A percentile compares a stretch with the other conserved stretches of the same genome.
These are phyloP conservation scores for Synergus laeviventris DNA, from an alignment of 2,888 invertebrate species.

Conservation along the genomic window DNA sequence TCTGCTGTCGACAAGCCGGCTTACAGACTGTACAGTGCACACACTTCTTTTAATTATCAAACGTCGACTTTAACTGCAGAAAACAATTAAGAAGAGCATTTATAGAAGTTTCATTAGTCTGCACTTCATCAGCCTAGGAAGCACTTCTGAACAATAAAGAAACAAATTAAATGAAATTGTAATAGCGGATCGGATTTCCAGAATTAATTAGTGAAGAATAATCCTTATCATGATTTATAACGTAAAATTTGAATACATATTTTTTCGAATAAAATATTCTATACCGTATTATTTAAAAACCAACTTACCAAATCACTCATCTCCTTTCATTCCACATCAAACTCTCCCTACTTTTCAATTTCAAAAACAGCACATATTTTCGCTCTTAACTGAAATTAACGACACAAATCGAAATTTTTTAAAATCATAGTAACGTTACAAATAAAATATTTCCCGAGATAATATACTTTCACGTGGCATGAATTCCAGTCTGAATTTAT, in stretches of 20 bases:
- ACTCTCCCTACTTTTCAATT: not conserved
- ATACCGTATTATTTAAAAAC: not conserved
- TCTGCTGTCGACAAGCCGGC: constrained; percentile 4
- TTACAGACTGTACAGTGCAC: constrained; percentile 14
- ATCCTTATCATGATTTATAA: not conserved
- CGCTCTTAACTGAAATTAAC: not conserved
- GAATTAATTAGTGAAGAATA: not conserved
- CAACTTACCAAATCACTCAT: not conserved
- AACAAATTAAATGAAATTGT: not conserved
- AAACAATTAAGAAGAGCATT: constrained; percentile 3
- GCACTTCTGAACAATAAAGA: not conserved
- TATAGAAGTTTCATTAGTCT: not conserved
- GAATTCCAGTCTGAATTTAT: not conserved
- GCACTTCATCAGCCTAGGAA: not conserved
- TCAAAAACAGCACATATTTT: not conserved
- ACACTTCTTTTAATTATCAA: constrained; percentile 11
- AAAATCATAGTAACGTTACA: not conserved
- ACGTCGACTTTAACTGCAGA: constrained; percentile 1
- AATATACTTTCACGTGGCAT: constrained; percentile 17
- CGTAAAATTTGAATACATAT: not conserved
- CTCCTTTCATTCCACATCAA: not conserved
- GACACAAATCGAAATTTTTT: not conserved
- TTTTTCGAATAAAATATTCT: not conserved
- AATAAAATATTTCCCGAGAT: not conserved
- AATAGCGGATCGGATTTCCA: not conserved